Percentiles rank a stretch among this genome's conserved stretches.
Evolutionary conservation across 2,113 vertebrate genomes (phyloP).

Genomic region (Chroicocephalus ridibundus): DNA sequence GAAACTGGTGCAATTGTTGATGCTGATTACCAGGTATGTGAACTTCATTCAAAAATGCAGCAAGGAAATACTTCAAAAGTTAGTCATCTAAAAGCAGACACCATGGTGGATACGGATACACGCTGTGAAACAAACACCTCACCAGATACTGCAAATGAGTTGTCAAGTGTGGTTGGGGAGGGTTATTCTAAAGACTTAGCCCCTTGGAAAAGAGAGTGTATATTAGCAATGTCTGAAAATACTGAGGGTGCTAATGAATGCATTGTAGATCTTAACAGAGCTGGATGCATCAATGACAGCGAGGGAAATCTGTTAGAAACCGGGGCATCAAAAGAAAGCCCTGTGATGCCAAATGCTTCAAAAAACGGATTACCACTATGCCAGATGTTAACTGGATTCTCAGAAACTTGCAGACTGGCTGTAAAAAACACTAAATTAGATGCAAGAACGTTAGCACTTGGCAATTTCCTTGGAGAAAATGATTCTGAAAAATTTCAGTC

Average conservation of each 20-base stretch:
- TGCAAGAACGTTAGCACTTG: background rate
- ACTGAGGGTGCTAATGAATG: background rate
- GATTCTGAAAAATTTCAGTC: background rate
- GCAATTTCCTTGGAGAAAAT: conserved; percentile 16
- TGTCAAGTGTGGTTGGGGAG: background rate
- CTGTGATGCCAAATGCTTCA: background rate
- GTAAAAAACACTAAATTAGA: conserved; percentile 12
- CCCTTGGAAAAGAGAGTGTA: background rate
- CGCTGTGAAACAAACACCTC: background rate
- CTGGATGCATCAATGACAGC: background rate
- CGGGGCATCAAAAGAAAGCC: background rate
- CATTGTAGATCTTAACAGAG: background rate
- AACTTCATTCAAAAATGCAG: background rate
- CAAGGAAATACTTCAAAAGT: background rate
- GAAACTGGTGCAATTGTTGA: background rate
- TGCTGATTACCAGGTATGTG: background rate
- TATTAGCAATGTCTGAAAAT: background rate
- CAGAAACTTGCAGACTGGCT: conserved; percentile 19
- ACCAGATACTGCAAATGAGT: background rate
- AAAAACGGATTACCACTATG: background rate
- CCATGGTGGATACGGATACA: background rate
- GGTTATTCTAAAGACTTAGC: background rate
- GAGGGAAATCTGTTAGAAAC: background rate
- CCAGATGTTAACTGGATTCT: background rate
- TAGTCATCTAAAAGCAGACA: background rate